These are phyloP conservation scores for Drosophila aldrichi DNA, from an alignment of 2,888 invertebrate species.

Conservation along the genomic window DNA sequence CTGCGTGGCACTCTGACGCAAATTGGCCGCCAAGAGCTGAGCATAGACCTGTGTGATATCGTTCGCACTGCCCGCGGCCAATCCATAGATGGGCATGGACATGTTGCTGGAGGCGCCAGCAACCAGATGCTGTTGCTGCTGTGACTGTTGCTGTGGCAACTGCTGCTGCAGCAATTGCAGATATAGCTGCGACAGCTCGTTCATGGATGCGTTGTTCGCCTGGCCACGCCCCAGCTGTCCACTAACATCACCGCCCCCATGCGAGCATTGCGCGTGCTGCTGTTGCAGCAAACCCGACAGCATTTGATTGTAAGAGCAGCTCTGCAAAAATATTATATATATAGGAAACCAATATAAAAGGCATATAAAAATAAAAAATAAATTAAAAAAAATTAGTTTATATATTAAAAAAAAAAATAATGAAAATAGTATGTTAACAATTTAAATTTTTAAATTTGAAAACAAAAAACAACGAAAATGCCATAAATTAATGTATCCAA, in stretches of 20 bases:
- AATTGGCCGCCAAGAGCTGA: slow-evolving; percentile 38
- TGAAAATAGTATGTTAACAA: too few species aligned
- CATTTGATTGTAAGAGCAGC: neutral
- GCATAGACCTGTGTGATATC: slow-evolving; percentile 27
- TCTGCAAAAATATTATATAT: slow-evolving; percentile 1
- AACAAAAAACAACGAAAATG: too few species aligned
- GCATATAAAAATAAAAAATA: too few species aligned
- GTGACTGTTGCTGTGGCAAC: slow-evolving; percentile 30
- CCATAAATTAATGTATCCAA: too few species aligned
- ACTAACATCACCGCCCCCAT: neutral
- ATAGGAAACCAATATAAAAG: too few species aligned
- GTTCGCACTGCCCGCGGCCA: slow-evolving; percentile 7
- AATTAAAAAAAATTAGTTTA: too few species aligned
- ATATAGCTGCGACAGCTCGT: slow-evolving; percentile 24
- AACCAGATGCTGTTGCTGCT: slow-evolving; percentile 34
- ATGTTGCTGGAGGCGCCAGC: slow-evolving; percentile 22
- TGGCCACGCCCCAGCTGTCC: neutral
- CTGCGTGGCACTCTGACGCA: slow-evolving; percentile 26
- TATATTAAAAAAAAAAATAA: too few species aligned
- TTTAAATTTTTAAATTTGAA: too few species aligned
- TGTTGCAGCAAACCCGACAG: neutral
- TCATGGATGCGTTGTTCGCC: neutral
- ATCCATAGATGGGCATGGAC: slow-evolving; percentile 25
- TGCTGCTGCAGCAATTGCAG: slow-evolving; percentile 33
- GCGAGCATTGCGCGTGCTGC: neutral